Base-by-base conservation (phyloP, 1,140 invertebrate genomes). In the Cydia splendana region DNA sequence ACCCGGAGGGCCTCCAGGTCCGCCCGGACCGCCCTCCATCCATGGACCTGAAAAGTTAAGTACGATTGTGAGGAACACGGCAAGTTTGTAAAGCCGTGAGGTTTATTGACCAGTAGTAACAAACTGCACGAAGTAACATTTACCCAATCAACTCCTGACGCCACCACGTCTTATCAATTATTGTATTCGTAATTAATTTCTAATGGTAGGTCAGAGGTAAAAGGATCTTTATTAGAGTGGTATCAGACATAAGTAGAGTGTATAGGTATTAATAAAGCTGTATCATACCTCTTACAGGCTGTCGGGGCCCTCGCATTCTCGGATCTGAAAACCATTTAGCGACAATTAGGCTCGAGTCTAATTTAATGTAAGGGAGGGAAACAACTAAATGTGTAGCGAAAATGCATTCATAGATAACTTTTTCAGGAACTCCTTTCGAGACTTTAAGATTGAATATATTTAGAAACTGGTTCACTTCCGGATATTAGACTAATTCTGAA, bases 221-320 rank as follows among this genome's bases (percentile, higher is more conserved):
- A 4, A 53, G 48, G 12, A n/a, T 53, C 48, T n/a, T n/a, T n/a
- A n/a, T n/a, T 45, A 45, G 15, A n/a, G 48, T n/a, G 15, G 0
- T 15, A 53, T 13, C 42, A 13, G 42, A 45, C 42, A 2, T 10
- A 45, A 45, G 4, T 45, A 53, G 0, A 53, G 4, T n/a, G 5
- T 53, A 24, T 24, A 24, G 1, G 24, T 24, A 53, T 53, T 53
- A 51, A 51, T 51, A n/a, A 15, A 69, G 30, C 73, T 20, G 12
- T 69, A 51, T n/a, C 28, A 53, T 91, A 92, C 87, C 88, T 90
- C 88, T 80, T 82, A 91, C 83, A 62, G 86, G 86, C 30, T 81
- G 87, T 80, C 88, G 87, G 75, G 91, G 91, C 75, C 91, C 89
- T 86, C 91, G 84, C 89, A 93, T 91, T 89, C 91, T 88, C 80